Percentiles rank a stretch among this genome's conserved stretches.
Evolutionary conservation across 2,797 vertebrate species (phyloP).

Genomic region (Propithecus perrieri): DNA sequence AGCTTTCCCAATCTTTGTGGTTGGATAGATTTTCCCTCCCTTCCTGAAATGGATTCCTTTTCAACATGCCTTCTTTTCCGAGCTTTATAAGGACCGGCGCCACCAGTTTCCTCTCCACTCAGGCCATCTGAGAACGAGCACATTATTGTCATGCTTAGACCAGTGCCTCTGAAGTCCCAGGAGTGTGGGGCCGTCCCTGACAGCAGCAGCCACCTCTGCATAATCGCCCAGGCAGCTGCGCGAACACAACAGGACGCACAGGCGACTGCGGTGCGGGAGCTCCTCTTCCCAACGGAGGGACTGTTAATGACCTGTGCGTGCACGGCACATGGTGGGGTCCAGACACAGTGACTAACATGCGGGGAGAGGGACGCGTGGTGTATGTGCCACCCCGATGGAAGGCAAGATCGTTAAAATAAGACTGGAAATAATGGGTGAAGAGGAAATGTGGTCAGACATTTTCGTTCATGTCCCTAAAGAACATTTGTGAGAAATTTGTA

Average conservation of each 20-base stretch:
- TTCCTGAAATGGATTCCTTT: not conserved
- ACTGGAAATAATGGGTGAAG: conserved; percentile 21
- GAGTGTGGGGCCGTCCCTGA: not conserved
- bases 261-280: not conserved
- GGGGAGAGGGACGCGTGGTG: not conserved
- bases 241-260: not conserved
- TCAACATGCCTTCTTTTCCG: not conserved
- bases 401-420: not conserved
- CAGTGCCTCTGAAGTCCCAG: not conserved
- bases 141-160: not conserved
- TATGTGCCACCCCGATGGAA: not conserved
- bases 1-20: not conserved
- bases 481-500: not conserved
- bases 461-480: not conserved
- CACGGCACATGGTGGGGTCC: not conserved
- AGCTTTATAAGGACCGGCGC: not conserved
- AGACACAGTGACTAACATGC: not conserved
- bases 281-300: conserved; percentile 18
- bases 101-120: not conserved
- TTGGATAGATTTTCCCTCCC: not conserved
- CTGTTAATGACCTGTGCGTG: conserved; percentile 25
- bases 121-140: not conserved
- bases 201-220: not conserved
- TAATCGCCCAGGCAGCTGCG: not conserved
- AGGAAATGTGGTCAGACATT: not conserved